Evolutionary conservation across 2,113 vertebrate genomes (phyloP), one percentile per base, ranked within the genome.

Genomic region (Cranoglanis bouderius): DNA sequence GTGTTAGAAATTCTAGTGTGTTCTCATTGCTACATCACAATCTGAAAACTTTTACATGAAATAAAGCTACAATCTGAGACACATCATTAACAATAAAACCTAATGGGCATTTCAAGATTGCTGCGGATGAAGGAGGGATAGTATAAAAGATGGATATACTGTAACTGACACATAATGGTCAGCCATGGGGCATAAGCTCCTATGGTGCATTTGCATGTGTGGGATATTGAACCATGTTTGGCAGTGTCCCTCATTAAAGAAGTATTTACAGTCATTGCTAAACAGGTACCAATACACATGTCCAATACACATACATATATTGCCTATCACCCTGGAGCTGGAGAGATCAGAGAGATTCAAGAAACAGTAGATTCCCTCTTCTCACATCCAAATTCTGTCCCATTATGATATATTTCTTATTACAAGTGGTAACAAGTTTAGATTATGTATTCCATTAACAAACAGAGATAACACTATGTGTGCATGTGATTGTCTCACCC

Each of bases 161-260:
- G 53, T 67, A 74, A 77, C 43, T 46, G 4, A n/a, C 10, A 19
- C 29, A 81, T 82, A 82, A 82, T 35, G 10, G 26, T 80, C 29
- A 80, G 38, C 74, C 14, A 40, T 74, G 72, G 78, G 6, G 16
- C 35, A 55, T 35, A 75, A 26, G 53, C 80, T 24, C 32, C 51
- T 53, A 38, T 82, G 19, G 19, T 51, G 59, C 61, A n/a, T 86
- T 57, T 78, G 67, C 26, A 43, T 85, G 51, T 74, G 75, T 75
- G 61, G 10, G 40, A 70, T 43, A 32, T 53, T 40, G 53, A 63
- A 61, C 46, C 32, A 51, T 46, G 65, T 32, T 38, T 63, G 82
- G 51, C 19, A 84, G 81, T 85, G 53, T 53, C 9, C n/a, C 49
- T 90, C 24, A 82, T 88, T 57, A 82, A 82, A 88, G 21, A 72